A percentile compares a stretch with the other conserved stretches of the same genome.
Conservation (phyloP, 2,113 vertebrate species). For the Corydoras maculifer region DNA sequence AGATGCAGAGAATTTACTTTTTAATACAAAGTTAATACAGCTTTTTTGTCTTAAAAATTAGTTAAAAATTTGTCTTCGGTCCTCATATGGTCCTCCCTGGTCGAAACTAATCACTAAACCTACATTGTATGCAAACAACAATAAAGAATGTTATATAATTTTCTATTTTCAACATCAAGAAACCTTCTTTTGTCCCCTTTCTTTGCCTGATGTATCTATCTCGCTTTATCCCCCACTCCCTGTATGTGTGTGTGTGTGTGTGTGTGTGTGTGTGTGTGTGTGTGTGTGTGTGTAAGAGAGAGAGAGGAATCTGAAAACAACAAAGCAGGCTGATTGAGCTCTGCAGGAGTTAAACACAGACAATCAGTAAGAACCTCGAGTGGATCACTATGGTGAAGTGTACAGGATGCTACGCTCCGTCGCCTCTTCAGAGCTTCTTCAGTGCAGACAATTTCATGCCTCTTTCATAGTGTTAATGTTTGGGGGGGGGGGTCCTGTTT, state of each 20-base stretch:
- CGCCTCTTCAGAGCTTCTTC: not conserved
- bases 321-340: slow-evolving; percentile 1
- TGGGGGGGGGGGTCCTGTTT: too few species aligned
- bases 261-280: too few species aligned
- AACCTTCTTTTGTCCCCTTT: not conserved
- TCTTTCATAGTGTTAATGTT: not conserved
- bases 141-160: not conserved
- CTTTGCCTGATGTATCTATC: not conserved
- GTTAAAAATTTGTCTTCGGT: too few species aligned
- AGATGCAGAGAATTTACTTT: too few species aligned
- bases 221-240: too few species aligned
- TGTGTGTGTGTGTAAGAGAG: too few species aligned
- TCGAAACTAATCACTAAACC: too few species aligned
- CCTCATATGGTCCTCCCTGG: too few species aligned
- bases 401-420: not conserved
- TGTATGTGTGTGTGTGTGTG: too few species aligned
- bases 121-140: not conserved
- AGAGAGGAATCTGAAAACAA: not conserved
- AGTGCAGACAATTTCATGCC: not conserved
- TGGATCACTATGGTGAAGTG: not conserved
- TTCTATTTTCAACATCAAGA: not conserved
- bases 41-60: too few species aligned
- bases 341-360: not conserved
- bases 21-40: too few species aligned
- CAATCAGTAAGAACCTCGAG: not conserved